Evolutionary conservation across 2,888 invertebrate genomes (phyloP).

Genomic region (Agapostemon virescens): DNA sequence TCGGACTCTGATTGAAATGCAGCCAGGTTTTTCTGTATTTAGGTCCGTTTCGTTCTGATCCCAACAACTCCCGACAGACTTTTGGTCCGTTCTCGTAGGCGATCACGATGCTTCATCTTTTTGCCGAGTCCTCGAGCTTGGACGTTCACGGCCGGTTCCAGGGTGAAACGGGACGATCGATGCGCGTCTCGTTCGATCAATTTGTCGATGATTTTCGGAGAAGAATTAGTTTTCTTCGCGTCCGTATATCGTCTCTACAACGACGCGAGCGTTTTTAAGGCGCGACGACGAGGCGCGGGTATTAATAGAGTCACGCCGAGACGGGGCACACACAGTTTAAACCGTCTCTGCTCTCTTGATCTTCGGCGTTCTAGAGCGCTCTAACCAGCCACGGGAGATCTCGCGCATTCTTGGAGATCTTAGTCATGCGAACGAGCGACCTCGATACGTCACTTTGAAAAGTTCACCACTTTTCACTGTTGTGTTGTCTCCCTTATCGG

Average conservation of each 20-base stretch:
- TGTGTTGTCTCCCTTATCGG: conserved; percentile 1
- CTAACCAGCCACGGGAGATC: conserved; percentile 56
- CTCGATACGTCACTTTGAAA: conserved; percentile 52
- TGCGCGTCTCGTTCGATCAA: background rate
- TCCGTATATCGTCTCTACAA: conserved; percentile 31
- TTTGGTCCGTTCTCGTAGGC: background rate
- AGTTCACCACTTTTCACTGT: conserved; percentile 14
- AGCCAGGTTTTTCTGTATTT: conserved; percentile 14
- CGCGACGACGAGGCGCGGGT: conserved; percentile 67
- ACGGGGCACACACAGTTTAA: conserved; percentile 59
- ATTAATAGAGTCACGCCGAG: conserved; percentile 65
- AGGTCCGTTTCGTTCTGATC: background rate
- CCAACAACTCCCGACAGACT: no score
- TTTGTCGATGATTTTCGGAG: conserved; percentile 16
- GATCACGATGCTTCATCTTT: background rate
- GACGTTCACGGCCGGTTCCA: background rate
- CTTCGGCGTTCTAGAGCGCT: conserved; percentile 58
- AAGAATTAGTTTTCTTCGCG: conserved; percentile 15
- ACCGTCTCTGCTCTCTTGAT: conserved; percentile 59
- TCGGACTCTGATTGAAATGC: conserved; percentile 15
- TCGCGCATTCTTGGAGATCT: conserved; percentile 64
- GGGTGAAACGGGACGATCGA: background rate
- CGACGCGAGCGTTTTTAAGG: conserved; percentile 54
- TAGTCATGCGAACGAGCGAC: conserved; percentile 59
- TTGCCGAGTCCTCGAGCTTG: background rate